Evolutionary conservation across 2,113 vertebrate genomes (phyloP).

Genomic region (Neofelis nebulosa): DNA sequence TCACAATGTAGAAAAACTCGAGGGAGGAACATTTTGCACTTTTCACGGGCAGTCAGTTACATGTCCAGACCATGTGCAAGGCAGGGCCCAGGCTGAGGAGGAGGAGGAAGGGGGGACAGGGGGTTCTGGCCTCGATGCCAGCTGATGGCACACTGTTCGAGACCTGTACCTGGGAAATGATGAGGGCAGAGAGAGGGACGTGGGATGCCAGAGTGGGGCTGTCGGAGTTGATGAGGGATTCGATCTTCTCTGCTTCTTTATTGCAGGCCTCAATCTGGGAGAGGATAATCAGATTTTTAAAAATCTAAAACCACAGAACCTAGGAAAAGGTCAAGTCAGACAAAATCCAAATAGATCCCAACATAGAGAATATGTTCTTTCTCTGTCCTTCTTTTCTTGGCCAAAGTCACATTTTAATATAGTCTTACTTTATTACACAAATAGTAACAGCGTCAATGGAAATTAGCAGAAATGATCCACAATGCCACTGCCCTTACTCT

Average conservation of each 20-base stretch:
- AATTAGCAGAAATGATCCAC: neutral
- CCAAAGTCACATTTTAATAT: neutral
- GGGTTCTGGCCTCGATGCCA: neutral
- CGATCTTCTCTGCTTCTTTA: slow-evolving; percentile 98
- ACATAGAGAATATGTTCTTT: neutral
- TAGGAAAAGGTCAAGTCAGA: neutral
- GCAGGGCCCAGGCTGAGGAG: slow-evolving; percentile 71
- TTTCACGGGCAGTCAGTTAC: slow-evolving; percentile 57
- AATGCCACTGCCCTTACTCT: neutral
- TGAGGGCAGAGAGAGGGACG: slow-evolving; percentile 94
- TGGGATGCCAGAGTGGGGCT: slow-evolving; percentile 95
- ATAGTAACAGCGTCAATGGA: neutral
- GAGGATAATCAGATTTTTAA: slow-evolving; percentile 15
- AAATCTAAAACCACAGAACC: slow-evolving; percentile 17
- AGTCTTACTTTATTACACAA: neutral
- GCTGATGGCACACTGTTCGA: slow-evolving; percentile 88
- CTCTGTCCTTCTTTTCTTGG: neutral
- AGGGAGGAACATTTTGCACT: neutral
- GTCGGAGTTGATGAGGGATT: slow-evolving; percentile 96
- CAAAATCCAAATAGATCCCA: neutral
- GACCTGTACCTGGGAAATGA: slow-evolving; percentile 90
- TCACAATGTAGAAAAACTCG: slow-evolving; percentile 35
- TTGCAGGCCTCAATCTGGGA: slow-evolving; percentile 97
- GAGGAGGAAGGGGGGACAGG: slow-evolving; percentile 52
- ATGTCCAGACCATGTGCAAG: neutral